Percentiles rank a stretch among this genome's conserved stretches.
Conservation (phyloP, 2,797 vertebrate species). For the Bucorvus abyssinicus region DNA sequence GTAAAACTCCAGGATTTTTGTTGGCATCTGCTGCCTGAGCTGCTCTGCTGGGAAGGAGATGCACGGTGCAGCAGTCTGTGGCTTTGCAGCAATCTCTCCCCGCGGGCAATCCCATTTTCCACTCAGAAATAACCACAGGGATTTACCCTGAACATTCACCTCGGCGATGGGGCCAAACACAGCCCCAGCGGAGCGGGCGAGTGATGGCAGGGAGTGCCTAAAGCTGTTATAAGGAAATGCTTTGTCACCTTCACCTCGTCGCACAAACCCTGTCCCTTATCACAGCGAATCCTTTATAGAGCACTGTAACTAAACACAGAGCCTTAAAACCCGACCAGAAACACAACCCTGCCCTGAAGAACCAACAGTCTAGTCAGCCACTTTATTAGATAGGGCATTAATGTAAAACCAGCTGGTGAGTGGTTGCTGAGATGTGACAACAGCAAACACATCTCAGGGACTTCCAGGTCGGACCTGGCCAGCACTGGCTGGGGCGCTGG, state of each 20-base stretch:
- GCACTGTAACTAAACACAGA: neutral
- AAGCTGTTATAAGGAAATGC: neutral
- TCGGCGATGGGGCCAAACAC: neutral
- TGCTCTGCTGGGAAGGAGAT: neutral
- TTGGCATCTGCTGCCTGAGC: neutral
- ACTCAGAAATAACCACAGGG: neutral
- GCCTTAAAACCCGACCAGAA: neutral
- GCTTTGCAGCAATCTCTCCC: neutral
- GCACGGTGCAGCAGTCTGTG: neutral
- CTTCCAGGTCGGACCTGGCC: neutral
- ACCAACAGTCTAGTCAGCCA: neutral
- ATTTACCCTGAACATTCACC: neutral
- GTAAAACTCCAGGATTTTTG: neutral
- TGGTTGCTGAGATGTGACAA: neutral
- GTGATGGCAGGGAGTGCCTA: neutral
- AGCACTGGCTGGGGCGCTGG: neutral
- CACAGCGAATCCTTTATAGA: neutral
- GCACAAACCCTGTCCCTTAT: neutral
- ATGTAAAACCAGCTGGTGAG: neutral
- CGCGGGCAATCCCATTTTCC: neutral
- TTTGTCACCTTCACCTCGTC: neutral
- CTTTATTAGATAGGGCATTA: neutral
- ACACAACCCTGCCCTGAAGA: neutral
- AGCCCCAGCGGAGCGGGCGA: neutral
- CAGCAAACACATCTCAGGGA: neutral